Evolutionary conservation across 2,113 vertebrate species (phyloP).

Genomic region (Oryzias curvinotus): DNA sequence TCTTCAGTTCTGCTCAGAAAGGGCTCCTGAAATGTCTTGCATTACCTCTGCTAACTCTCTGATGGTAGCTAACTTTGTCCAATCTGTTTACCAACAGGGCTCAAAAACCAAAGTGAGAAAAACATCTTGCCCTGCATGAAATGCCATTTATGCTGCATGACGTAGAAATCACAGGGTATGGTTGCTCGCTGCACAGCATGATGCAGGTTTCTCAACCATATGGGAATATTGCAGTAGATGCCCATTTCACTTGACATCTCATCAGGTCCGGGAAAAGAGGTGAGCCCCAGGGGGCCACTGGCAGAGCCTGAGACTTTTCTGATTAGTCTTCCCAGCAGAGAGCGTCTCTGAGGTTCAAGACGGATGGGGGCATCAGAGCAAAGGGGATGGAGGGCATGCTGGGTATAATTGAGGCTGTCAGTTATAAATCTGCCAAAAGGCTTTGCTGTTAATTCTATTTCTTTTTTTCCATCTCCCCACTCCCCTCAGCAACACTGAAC

Average conservation of each 20-base stretch:
- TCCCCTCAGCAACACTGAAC: slow-evolving; percentile 32
- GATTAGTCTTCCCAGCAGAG: slow-evolving; percentile 50
- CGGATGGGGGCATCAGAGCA: slow-evolving; percentile 1
- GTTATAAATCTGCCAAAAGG: slow-evolving; percentile 56
- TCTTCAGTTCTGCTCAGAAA: too few relatives aligned
- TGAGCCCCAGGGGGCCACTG: slow-evolving; percentile 36
- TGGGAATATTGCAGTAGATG: slow-evolving; percentile 36
- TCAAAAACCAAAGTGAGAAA: background rate
- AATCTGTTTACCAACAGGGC: background rate
- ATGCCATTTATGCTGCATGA: background rate
- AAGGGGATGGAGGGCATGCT: slow-evolving; percentile 36
- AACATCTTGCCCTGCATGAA: background rate
- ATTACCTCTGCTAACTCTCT: too few relatives aligned
- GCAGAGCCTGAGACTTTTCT: slow-evolving; percentile 54
- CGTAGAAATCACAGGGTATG: slow-evolving; percentile 17
- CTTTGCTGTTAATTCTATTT: slow-evolving; percentile 41
- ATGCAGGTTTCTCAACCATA: slow-evolving; percentile 30
- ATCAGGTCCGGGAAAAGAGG: slow-evolving; percentile 48
- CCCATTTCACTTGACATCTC: slow-evolving; percentile 58
- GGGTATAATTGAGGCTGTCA: slow-evolving; percentile 63
- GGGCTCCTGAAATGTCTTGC: too few relatives aligned
- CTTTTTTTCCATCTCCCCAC: slow-evolving; percentile 20
- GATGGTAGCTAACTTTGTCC: background rate
- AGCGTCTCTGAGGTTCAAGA: slow-evolving; percentile 20
- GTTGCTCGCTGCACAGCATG: slow-evolving; percentile 21